Evolutionary conservation across 2,888 invertebrate genomes (phyloP), one percentile per base, ranked within the genome.

Genomic region (Leptothorax acervorum): DNA sequence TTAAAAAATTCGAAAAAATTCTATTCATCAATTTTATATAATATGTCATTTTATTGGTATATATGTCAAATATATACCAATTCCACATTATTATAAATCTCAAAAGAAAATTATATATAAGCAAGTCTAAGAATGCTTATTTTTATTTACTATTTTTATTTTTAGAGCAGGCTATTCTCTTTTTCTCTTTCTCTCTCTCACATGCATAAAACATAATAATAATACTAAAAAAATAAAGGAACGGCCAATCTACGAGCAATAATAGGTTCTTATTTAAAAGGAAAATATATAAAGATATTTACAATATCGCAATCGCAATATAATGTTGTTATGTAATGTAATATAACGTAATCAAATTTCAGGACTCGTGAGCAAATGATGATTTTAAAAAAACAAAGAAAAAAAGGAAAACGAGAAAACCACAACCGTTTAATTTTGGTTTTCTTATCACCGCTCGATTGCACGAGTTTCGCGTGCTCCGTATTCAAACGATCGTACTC

Each of bases 401-500:
- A 65, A 62, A 15, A 39, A 23, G 23, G 8, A 68, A 68, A 78
- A 51, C 45, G 15, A 60, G 73, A 60, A 48, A 53, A 45, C 2
- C n/a, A 62, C 6, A 62, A 65, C 60, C 51, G 23, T 73, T 85
- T 82, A 90, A 85, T 95, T 95, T 95, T 95, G 73, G 94, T 94
- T 84, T 96, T 95, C 86, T 96, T 95, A 87, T 95, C 93, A 28
- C 90, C 93, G 42, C 83, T 88, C 3, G 92, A 86, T 95, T 98
- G 97, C 71, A 98, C 93, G 78, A 98, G 94, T 93, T 97, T 97
- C 93, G 97, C 97, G 95, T 97, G 97, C 93, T 99, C 98, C 88
- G 97, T 97, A 74, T 97, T 96, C 18, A 99, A 96, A 79, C 99
- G 96, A 94, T 99, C 99, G 95, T 99, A 99, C 95, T 99, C 99